Conservation (phyloP, 2,888 invertebrate species). For the Hydropsyche betteni region DNA sequence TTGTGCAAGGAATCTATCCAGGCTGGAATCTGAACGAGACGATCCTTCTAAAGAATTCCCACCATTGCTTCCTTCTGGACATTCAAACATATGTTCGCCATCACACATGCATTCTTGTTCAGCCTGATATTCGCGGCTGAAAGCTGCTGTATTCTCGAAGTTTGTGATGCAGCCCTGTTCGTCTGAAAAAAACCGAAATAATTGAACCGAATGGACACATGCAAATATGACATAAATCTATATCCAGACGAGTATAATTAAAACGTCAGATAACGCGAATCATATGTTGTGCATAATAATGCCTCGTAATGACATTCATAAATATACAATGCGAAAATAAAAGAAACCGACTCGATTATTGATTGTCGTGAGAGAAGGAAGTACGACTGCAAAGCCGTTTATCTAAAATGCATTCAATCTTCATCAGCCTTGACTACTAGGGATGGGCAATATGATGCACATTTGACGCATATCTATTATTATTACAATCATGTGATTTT, state of each 20-base stretch:
- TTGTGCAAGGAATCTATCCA: slow-evolving; percentile 72
- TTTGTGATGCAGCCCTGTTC: slow-evolving; percentile 89
- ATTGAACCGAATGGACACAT: neutral
- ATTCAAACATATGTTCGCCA: slow-evolving; percentile 96
- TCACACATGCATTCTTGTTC: slow-evolving; percentile 98
- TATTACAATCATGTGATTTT: neutral
- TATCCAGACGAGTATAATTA: slow-evolving; percentile 6
- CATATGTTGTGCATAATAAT: slow-evolving; percentile 8
- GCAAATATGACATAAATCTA: slow-evolving; percentile 8
- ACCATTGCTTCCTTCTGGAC: slow-evolving; percentile 69
- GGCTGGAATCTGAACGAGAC: slow-evolving; percentile 57
- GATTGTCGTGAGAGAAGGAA: slow-evolving; percentile 19
- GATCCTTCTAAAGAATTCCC: slow-evolving; percentile 30
- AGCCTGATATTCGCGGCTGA: slow-evolving; percentile 91
- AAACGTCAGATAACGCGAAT: neutral
- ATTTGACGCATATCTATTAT: neutral
- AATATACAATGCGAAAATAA: slow-evolving; percentile 13
- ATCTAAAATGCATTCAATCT: slow-evolving; percentile 22
- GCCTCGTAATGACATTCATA: slow-evolving; percentile 1
- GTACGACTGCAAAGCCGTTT: neutral
- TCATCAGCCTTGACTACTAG: slow-evolving; percentile 17
- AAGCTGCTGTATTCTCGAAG: slow-evolving; percentile 95
- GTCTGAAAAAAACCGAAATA: slow-evolving; percentile 61
- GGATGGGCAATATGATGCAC: slow-evolving; percentile 19
- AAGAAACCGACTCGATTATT: neutral